These are phyloP conservation scores for Hoplias malabaricus DNA, from an alignment of 2,113 vertebrate genomes.

Conservation along the genomic window DNA sequence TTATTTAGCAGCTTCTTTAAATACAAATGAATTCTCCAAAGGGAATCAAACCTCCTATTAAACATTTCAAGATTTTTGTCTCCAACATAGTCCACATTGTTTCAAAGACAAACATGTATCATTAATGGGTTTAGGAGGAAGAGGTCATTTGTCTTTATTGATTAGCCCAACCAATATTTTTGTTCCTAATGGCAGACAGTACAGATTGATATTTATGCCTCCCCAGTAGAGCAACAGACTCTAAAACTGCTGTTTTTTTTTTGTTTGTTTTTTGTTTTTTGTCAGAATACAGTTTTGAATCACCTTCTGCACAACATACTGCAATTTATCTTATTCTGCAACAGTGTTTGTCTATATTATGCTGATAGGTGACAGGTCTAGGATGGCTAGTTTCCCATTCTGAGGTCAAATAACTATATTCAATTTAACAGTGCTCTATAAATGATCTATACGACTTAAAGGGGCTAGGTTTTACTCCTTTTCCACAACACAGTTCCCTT, in stretches of 20 bases:
- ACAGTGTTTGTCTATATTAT: background rate
- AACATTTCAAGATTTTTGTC: background rate
- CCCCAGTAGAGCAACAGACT: background rate
- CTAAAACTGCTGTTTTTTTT: background rate
- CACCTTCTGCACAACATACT: background rate
- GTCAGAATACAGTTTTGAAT: background rate
- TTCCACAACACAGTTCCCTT: too few species aligned
- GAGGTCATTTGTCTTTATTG: slow-evolving; percentile 16
- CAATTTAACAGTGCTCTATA: background rate
- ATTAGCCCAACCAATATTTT: background rate
- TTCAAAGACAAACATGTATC: background rate
- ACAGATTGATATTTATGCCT: background rate
- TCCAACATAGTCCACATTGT: background rate
- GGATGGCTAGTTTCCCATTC: too few species aligned
- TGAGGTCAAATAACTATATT: background rate
- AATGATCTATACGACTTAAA: too few species aligned
- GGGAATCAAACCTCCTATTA: background rate
- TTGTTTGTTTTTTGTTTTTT: too few species aligned
- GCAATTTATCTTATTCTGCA: background rate
- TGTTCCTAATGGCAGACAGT: slow-evolving; percentile 1
- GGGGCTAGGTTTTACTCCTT: too few species aligned
- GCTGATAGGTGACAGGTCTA: too few species aligned
- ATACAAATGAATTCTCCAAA: slow-evolving; percentile 1
- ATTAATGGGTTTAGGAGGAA: slow-evolving; percentile 8
- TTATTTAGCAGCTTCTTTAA: slow-evolving; percentile 9